These are phyloP conservation scores for Drosophila suboccidentalis DNA, from an alignment of 2,888 invertebrate genomes.

Conservation along the genomic window DNA sequence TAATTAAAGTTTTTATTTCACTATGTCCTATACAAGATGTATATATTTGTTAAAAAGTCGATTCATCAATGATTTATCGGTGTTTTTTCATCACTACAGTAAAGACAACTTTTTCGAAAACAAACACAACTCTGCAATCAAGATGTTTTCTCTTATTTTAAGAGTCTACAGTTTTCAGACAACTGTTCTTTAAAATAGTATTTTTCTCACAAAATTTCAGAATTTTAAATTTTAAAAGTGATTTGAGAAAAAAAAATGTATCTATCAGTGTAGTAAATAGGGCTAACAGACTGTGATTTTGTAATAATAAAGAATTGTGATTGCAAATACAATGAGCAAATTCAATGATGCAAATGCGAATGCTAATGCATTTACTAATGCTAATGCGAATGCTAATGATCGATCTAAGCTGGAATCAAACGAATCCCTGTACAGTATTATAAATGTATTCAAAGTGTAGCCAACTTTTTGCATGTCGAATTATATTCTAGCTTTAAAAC, in stretches of 20 bases:
- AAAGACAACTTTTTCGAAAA: too few relatives aligned
- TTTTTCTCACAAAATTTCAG: too few relatives aligned
- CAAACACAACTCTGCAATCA: too few relatives aligned
- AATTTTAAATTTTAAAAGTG: not conserved
- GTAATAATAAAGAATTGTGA: conserved; percentile 71
- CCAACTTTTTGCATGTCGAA: conserved; percentile 20
- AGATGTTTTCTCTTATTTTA: too few relatives aligned
- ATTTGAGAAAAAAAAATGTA: not conserved
- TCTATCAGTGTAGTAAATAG: conserved; percentile 2
- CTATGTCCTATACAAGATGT: too few relatives aligned
- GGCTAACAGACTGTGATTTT: conserved; percentile 64
- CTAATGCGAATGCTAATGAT: conserved; percentile 15
- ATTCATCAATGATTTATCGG: too few relatives aligned
- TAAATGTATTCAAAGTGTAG: conserved; percentile 21
- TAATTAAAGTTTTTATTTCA: too few relatives aligned
- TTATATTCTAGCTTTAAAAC: conserved; percentile 12
- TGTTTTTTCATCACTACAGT: too few relatives aligned
- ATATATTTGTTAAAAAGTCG: too few relatives aligned
- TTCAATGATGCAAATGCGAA: conserved; percentile 12
- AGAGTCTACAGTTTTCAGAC: too few relatives aligned
- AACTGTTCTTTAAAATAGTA: too few relatives aligned
- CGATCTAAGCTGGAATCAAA: conserved; percentile 24
- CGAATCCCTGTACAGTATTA: conserved; percentile 70
- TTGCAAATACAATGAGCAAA: conserved; percentile 52
- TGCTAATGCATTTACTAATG: conserved; percentile 11